These are phyloP conservation scores for Edolisoma coerulescens DNA, from an alignment of 2,113 vertebrate genomes.

Conservation along the genomic window DNA sequence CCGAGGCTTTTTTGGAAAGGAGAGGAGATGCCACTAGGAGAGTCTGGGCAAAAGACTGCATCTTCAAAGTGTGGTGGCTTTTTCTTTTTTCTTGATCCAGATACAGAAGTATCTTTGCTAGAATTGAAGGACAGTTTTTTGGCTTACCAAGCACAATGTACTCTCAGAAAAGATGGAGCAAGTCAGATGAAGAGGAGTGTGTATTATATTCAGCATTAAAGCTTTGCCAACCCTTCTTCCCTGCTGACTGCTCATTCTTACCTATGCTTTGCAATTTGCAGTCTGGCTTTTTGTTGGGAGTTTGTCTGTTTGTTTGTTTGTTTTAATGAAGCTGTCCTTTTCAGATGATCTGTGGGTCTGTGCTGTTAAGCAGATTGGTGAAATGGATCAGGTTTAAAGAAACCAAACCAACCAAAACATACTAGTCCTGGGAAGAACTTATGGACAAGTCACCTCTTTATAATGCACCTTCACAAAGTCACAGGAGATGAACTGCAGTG, in stretches of 20 bases:
- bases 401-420: background rate
- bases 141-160: background rate
- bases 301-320: background rate
- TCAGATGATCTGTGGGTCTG: background rate
- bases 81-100: background rate
- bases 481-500: background rate
- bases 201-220: background rate
- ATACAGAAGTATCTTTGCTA: background rate
- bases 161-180: background rate
- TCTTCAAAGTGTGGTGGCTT: background rate
- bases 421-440: background rate
- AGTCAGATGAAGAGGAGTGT: background rate
- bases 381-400: background rate
- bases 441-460: background rate
- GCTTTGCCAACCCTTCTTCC: background rate
- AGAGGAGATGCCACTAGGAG: background rate
- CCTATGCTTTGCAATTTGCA: background rate
- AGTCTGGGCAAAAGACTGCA: background rate
- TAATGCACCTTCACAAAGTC: background rate
- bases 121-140: background rate
- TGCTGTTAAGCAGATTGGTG: background rate
- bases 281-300: background rate
- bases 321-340: background rate
- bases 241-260: background rate
- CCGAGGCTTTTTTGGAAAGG: background rate